phyloP scores from a whole-genome alignment of 2,888 invertebrate species.

The Agrotis ipsilon region DNA sequence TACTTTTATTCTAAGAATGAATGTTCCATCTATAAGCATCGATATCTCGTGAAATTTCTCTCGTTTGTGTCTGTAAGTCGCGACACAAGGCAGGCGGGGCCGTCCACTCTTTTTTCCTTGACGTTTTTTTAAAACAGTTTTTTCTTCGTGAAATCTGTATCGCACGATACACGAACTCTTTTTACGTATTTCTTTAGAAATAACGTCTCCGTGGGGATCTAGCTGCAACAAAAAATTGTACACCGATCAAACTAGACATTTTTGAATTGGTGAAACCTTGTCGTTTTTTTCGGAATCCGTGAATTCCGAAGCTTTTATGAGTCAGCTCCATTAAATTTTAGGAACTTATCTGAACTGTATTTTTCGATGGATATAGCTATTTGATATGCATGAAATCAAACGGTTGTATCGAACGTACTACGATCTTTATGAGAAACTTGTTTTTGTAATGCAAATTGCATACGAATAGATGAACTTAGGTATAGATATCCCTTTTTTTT shows the following conservation, averaged over 20 bases:
- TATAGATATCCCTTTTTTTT: no score
- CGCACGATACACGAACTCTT: slow-evolving; percentile 83
- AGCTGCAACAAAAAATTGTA: slow-evolving; percentile 52
- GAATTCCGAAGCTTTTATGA: slow-evolving; percentile 34
- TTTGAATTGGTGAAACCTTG: slow-evolving; percentile 38
- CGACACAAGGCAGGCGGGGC: slow-evolving; percentile 80
- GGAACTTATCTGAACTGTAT: slow-evolving; percentile 24
- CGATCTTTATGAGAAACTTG: slow-evolving; percentile 1
- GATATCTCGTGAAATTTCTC: slow-evolving; percentile 66
- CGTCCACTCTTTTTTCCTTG: slow-evolving; percentile 72
- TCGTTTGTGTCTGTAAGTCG: slow-evolving; percentile 64
- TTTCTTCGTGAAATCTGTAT: slow-evolving; percentile 85
- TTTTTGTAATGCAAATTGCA: not conserved
- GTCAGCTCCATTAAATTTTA: slow-evolving; percentile 26
- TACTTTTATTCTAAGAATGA: not conserved
- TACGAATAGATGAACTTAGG: not conserved
- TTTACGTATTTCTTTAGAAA: slow-evolving; percentile 73
- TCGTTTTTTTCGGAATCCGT: slow-evolving; percentile 35
- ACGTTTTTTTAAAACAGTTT: slow-evolving; percentile 72
- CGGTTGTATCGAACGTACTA: slow-evolving; percentile 4
- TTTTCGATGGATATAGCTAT: slow-evolving; percentile 13
- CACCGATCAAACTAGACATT: slow-evolving; percentile 44
- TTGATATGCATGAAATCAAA: slow-evolving; percentile 35
- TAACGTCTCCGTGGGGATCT: slow-evolving; percentile 50
- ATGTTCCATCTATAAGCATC: not conserved